These are phyloP conservation scores for Lepidocyrtoides sp. DNA, from an alignment of 2,888 invertebrate genomes.

Conservation along the genomic window DNA sequence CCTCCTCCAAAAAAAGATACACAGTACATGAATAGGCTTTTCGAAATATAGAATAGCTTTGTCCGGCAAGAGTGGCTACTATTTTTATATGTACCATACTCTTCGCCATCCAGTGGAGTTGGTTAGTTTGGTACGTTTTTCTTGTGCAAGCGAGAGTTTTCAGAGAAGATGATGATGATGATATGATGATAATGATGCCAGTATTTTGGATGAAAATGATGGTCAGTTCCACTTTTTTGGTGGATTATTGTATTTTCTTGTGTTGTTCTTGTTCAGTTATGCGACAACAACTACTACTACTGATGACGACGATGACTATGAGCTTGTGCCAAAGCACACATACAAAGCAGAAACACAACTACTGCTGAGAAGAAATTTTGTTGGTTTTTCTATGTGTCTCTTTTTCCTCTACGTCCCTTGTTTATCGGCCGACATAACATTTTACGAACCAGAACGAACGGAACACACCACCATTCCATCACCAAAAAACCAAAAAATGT, in stretches of 20 bases:
- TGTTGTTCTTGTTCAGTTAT: conserved; percentile 62
- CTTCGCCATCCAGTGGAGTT: too few species aligned
- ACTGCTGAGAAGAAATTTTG: conserved; percentile 54
- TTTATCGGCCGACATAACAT: conserved; percentile 83
- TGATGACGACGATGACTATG: conserved; percentile 47
- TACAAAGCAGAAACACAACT: conserved; percentile 38
- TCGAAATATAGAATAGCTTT: too few species aligned
- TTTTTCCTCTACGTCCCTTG: conserved; percentile 74
- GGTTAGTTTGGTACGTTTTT: too few species aligned
- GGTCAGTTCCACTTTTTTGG: conserved; percentile 73
- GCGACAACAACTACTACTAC: conserved; percentile 54
- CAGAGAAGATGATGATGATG: conserved; percentile 45
- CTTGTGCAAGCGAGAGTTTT: conserved; percentile 39
- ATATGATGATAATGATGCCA: conserved; percentile 65
- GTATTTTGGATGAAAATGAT: conserved; percentile 74
- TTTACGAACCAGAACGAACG: conserved; percentile 83
- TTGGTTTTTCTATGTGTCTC: conserved; percentile 65
- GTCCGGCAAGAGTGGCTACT: too few species aligned
- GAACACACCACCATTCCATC: conserved; percentile 75
- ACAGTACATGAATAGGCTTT: too few species aligned
- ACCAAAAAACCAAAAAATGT: conserved; percentile 70
- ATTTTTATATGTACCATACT: too few species aligned
- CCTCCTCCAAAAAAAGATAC: conserved; percentile 19
- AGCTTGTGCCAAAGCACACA: conserved; percentile 51
- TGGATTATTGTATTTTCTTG: conserved; percentile 78